Percentiles rank a stretch among this genome's conserved stretches.
These are phyloP conservation scores for Hyaena hyaena DNA, from an alignment of 2,113 vertebrate genomes.

Conservation along the genomic window DNA sequence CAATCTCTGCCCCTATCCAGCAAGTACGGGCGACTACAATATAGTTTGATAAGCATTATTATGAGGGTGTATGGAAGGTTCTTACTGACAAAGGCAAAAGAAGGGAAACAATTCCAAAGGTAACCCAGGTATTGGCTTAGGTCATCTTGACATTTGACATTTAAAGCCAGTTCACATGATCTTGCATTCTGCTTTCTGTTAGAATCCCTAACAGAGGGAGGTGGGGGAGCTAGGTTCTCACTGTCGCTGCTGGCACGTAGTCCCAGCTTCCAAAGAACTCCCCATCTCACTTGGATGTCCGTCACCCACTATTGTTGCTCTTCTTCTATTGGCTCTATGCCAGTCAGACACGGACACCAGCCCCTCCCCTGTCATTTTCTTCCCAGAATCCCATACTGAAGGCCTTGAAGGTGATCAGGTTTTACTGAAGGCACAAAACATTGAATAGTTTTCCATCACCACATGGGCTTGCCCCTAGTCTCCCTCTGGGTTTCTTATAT, in stretches of 20 bases:
- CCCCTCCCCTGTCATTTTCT: not conserved
- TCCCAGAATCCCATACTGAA: not conserved
- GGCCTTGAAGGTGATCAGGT: not conserved
- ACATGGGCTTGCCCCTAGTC: not conserved
- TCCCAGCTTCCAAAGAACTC: not conserved
- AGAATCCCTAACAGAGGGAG: not conserved
- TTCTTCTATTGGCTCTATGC: not conserved
- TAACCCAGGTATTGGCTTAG: not conserved
- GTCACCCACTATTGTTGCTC: not conserved
- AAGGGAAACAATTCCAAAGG: not conserved
- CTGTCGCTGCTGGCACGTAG: not conserved
- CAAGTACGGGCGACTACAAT: not conserved
- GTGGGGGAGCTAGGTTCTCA: not conserved
- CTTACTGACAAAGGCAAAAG: constrained; percentile 34
- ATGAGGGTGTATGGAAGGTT: not conserved
- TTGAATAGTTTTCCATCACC: not conserved
- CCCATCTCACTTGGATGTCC: not conserved
- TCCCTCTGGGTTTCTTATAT: not conserved
- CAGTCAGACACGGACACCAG: not conserved
- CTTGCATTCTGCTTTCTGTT: not conserved
- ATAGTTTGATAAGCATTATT: not conserved
- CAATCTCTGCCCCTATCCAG: not conserved
- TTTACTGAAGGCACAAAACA: not conserved
- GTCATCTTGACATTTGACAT: constrained; percentile 44
- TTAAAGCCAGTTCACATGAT: not conserved